Conservation (phyloP, 1,140 invertebrate genomes). For the Papilio machaon region DNA sequence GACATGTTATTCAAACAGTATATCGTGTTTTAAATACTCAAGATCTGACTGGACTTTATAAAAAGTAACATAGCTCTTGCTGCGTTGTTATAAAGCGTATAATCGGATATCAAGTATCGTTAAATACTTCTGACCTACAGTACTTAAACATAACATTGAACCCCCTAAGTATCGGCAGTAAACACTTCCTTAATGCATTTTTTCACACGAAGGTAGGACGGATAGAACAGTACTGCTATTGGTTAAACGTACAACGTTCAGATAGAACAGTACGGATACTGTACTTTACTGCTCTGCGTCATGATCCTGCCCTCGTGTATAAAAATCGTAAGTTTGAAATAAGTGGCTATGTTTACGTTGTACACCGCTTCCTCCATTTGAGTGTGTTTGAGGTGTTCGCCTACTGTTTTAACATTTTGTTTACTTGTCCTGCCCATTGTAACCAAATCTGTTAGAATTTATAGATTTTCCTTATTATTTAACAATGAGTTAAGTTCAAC, state of each 20-base stretch:
- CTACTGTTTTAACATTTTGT: constrained; percentile 34
- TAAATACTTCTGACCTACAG: constrained; percentile 3
- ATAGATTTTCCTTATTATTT: not conserved
- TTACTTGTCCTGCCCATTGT: constrained; percentile 19
- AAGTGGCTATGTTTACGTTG: constrained; percentile 30
- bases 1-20: constrained; percentile 23
- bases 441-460: not conserved
- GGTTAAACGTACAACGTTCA: not conserved
- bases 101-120: not conserved
- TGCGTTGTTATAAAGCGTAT: not conserved
- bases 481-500: too few species aligned
- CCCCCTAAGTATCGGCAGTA: constrained; percentile 32
- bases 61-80: not conserved
- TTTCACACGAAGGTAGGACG: not conserved
- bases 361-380: constrained; percentile 22
- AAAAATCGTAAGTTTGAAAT: constrained; percentile 8
- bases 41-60: not conserved
- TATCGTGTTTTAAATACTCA: constrained; percentile 20
- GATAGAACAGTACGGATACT: not conserved
- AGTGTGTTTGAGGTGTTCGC: constrained; percentile 28
- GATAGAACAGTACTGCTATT: not conserved
- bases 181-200: constrained; percentile 19
- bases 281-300: not conserved
- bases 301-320: not conserved
- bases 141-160: constrained; percentile 31